These are phyloP conservation scores for Mantis religiosa DNA, from an alignment of 2,888 invertebrate species.

Conservation along the genomic window DNA sequence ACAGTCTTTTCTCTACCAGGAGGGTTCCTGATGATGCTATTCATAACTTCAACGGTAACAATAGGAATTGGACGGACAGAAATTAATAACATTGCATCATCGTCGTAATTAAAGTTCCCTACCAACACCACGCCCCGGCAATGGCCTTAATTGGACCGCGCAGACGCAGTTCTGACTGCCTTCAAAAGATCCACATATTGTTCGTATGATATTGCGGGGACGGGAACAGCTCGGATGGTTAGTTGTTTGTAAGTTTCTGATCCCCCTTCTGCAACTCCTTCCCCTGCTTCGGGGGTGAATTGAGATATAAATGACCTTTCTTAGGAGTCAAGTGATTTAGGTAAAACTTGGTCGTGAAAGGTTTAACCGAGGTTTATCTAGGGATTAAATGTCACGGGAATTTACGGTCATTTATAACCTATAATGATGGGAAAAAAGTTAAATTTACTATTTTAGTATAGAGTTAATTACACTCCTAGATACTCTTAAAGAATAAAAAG, in stretches of 20 bases:
- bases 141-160: background rate
- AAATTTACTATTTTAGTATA: too few relatives aligned
- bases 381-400: too few relatives aligned
- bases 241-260: background rate
- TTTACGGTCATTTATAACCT: too few relatives aligned
- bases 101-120: constrained; percentile 2
- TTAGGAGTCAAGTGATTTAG: background rate
- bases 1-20: background rate
- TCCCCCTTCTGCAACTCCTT: background rate
- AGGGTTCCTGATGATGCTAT: background rate
- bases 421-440: too few relatives aligned
- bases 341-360: too few relatives aligned
- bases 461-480: too few relatives aligned
- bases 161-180: background rate
- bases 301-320: background rate
- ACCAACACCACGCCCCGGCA: background rate
- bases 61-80: background rate
- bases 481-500: too few relatives aligned
- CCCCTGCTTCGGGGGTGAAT: background rate
- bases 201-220: background rate
- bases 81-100: constrained; percentile 10
- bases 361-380: too few relatives aligned
- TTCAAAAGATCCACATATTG: background rate
- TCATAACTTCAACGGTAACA: background rate
- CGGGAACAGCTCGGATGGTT: background rate